Evolutionary conservation across 1,140 invertebrate species (phyloP).

Genomic region (Bombus superbus): DNA sequence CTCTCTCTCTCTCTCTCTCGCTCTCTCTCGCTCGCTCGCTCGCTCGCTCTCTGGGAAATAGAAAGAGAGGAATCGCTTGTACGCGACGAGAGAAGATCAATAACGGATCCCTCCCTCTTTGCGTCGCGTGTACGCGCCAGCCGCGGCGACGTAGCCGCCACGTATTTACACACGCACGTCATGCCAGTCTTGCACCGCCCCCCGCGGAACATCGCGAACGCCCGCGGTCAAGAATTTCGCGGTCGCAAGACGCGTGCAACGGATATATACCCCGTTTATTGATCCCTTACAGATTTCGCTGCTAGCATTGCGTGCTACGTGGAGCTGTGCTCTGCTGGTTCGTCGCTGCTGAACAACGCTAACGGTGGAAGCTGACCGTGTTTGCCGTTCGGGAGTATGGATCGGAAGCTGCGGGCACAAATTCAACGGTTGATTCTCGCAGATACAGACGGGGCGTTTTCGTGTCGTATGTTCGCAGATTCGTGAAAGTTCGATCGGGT

Average conservation of each 20-base stretch:
- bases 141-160: conserved; percentile 42
- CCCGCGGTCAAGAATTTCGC: conserved; percentile 33
- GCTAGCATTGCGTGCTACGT: not conserved
- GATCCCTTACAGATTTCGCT: conserved; percentile 32
- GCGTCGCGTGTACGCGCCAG: conserved; percentile 36
- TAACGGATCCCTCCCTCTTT: conserved; percentile 64
- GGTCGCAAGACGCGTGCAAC: conserved; percentile 41
- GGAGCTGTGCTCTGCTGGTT: not conserved
- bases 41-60: not conserved
- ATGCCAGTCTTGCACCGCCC: not conserved
- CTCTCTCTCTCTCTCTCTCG: too few relatives aligned
- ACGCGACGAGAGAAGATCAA: conserved; percentile 59
- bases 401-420: not conserved
- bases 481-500: not conserved
- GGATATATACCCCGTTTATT: conserved; percentile 25
- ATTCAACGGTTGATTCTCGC: not conserved
- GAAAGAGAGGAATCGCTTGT: conserved; percentile 34
- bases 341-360: not conserved
- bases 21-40: too few relatives aligned
- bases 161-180: conserved; percentile 52
- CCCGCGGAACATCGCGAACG: not conserved
- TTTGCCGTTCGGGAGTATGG: not conserved
- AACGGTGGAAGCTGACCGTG: not conserved
- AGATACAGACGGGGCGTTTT: not conserved
- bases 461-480: not conserved